phyloP scores from a whole-genome alignment of 2,797 vertebrate genomes.

The Tokudaia muenninki region DNA sequence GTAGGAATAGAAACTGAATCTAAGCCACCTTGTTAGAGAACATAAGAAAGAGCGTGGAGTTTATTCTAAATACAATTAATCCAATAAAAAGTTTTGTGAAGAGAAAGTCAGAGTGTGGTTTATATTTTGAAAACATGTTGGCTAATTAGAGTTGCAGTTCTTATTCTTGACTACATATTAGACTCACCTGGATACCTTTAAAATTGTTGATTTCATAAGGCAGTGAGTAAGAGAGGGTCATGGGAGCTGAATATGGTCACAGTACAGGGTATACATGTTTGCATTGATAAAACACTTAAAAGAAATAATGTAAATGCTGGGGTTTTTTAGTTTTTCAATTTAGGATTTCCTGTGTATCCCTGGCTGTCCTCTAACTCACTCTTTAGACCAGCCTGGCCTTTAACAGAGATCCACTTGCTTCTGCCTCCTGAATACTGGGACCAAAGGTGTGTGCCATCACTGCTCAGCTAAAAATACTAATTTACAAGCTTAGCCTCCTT shows the following conservation, averaged over 20 bases:
- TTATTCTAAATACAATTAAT: conserved; percentile 57
- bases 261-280: neutral
- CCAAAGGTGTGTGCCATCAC: neutral
- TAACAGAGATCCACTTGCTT: neutral
- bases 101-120: neutral
- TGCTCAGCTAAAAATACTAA: neutral
- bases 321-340: neutral
- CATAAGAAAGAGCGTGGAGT: neutral
- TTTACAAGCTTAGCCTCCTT: conserved; percentile 19
- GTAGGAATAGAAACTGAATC: neutral
- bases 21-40: neutral
- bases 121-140: conserved; percentile 48
- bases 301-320: neutral
- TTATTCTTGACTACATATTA: neutral
- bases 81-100: neutral
- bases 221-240: neutral
- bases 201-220: neutral
- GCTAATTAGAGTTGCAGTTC: conserved; percentile 29
- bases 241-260: neutral
- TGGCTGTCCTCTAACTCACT: neutral
- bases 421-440: neutral
- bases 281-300: neutral
- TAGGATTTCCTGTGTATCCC: neutral
- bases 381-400: neutral
- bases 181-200: neutral